Evolutionary conservation across 2,113 vertebrate species (phyloP).

Genomic region (Halcyon senegalensis): DNA sequence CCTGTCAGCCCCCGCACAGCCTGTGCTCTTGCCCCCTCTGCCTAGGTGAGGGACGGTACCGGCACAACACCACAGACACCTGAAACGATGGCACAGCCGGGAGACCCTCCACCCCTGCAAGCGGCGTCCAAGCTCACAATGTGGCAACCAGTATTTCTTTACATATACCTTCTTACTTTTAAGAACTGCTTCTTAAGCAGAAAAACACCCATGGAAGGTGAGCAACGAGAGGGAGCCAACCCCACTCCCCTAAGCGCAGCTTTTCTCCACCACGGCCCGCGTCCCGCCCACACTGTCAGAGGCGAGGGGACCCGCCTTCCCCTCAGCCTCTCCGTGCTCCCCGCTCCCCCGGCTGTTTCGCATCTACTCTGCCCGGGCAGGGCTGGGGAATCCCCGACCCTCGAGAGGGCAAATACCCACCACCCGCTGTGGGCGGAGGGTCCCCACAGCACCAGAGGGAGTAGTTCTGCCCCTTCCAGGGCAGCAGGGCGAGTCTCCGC

Average conservation of each 20-base stretch:
- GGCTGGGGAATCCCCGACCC: background rate
- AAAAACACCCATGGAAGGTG: background rate
- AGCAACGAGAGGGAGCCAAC: accelerated
- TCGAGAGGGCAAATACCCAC: too few species aligned
- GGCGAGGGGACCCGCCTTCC: background rate
- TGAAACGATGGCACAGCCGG: accelerated
- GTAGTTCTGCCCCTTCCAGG: too few species aligned
- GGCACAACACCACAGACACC: accelerated
- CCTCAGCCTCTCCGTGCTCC: background rate
- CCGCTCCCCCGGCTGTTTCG: background rate
- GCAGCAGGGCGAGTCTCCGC: accelerated
- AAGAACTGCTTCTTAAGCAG: too few species aligned
- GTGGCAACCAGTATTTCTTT: accelerated
- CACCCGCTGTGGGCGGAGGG: too few species aligned
- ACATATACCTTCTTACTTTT: accelerated
- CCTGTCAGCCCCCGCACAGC: background rate
- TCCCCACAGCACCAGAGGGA: background rate
- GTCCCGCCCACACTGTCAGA: accelerated
- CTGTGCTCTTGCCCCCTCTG: background rate
- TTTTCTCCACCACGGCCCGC: too few species aligned
- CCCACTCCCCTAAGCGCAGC: accelerated
- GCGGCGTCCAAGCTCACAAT: too few species aligned
- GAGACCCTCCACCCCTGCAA: background rate
- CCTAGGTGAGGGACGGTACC: accelerated
- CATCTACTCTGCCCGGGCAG: background rate